phyloP scores from a whole-genome alignment of 2,797 vertebrate species.

The Eleutherodactylus coqui region DNA sequence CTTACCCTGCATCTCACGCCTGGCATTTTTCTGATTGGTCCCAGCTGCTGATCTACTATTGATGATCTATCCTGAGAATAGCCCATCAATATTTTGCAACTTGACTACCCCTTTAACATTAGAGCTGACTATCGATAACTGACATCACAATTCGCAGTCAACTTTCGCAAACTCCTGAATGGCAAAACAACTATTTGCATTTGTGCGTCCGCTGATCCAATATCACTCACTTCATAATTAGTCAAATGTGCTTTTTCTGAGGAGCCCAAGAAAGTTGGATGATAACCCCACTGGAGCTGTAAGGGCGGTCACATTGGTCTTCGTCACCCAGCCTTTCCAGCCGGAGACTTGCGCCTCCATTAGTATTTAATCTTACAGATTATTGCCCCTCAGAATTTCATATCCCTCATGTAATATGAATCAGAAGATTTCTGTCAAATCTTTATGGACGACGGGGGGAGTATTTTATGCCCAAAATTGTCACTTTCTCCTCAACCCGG shows the following conservation, averaged over 20 bases:
- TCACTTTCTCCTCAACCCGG: constrained; percentile 18
- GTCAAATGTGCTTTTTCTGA: background rate
- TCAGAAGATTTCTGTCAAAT: background rate
- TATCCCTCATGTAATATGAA: too few relatives aligned
- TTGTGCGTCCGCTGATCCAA: background rate
- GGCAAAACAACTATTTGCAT: background rate
- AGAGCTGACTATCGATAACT: background rate
- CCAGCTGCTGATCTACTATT: too few relatives aligned
- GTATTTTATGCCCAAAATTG: background rate
- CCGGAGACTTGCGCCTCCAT: background rate
- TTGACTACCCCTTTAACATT: too few relatives aligned
- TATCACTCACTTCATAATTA: background rate
- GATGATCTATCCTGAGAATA: too few relatives aligned
- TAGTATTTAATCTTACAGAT: background rate
- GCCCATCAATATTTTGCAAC: too few relatives aligned
- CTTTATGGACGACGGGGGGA: background rate
- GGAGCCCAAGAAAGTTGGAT: background rate
- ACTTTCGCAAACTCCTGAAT: background rate
- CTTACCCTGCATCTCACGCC: too few relatives aligned
- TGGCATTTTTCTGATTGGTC: too few relatives aligned
- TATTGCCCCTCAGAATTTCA: too few relatives aligned
- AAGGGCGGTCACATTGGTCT: background rate
- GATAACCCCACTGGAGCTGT: too few relatives aligned
- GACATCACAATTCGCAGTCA: background rate
- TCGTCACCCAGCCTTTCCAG: too few relatives aligned